Base-by-base conservation (phyloP, 2,797 vertebrate species). In the Anguilla megastoma region DNA sequence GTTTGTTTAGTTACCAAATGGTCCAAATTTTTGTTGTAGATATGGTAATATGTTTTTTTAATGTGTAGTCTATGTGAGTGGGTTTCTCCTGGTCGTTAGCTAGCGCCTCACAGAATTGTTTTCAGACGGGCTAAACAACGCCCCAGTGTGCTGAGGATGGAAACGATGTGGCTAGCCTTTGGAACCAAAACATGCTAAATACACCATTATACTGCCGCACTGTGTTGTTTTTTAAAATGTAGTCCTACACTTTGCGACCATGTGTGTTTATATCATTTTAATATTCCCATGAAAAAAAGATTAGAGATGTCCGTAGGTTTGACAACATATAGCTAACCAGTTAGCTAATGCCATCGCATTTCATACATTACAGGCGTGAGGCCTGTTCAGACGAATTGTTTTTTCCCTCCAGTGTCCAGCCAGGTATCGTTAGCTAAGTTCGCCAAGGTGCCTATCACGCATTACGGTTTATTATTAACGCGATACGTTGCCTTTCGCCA, bases 101-200 rank as follows among this genome's bases (percentile, higher is more conserved):
- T 82, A 82, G 79, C 48, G 24, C 71, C 36, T 41, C 71, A 41
- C 71, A 80, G 74, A 54, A 54, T 56, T 87, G 86, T 79, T 80
- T 79, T 80, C 71, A 41, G 86, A 60, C 71, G 27, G 21, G 52
- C 71, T 79, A 69, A 87, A 86, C 86, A 86, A 87, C 86, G 86
- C 86, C 86, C 86, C 86, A 80, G 48, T 87, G 86, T 36, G 86
- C 86, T 30, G 50, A 84, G 52, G 33, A n/a, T 27, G 71, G n/a
- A 74, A 24, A 33, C 58, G 54, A 33, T 60, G 56, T 63, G 4
- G 58, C 18, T 60, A 33, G 58, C 48, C n/a, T 48, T 71, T 30
- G 85, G 24, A 86, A 54, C 14, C 48, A 54, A 58, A 85, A 66
- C 33, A 24, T 5, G 56, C n/a, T 33, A 41, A 24, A 41, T 24